phyloP scores from a whole-genome alignment of 1,140 invertebrate genomes.

The Apocrypta bakeri region DNA sequence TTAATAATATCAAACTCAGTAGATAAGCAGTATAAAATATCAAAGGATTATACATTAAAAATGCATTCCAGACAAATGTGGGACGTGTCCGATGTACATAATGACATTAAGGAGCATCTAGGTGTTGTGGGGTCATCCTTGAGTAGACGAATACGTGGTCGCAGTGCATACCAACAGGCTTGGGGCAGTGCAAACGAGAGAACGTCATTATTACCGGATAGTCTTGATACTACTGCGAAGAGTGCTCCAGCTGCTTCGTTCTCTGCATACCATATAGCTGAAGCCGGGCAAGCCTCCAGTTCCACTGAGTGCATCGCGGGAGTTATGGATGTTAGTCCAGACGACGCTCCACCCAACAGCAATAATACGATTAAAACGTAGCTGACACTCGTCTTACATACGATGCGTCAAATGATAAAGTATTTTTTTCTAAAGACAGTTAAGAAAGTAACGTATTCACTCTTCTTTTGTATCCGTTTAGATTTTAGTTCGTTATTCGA shows the following conservation, averaged over 20 bases:
- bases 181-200: slow-evolving; percentile 75
- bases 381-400: neutral
- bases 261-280: slow-evolving; percentile 60
- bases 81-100: slow-evolving; percentile 94
- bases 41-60: neutral
- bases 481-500: neutral
- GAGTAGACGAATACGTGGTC: slow-evolving; percentile 82
- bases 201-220: slow-evolving; percentile 67
- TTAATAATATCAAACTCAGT: slow-evolving; percentile 12
- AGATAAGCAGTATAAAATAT: slow-evolving; percentile 13
- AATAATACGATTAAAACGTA: slow-evolving; percentile 56
- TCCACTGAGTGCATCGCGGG: slow-evolving; percentile 55
- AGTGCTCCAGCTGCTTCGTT: slow-evolving; percentile 66
- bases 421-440: slow-evolving; percentile 19
- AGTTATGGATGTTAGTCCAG: slow-evolving; percentile 53
- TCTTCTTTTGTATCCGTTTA: neutral
- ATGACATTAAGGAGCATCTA: slow-evolving; percentile 93
- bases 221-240: slow-evolving; percentile 48
- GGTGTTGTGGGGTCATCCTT: slow-evolving; percentile 88
- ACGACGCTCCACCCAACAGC: slow-evolving; percentile 47
- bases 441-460: neutral
- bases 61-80: slow-evolving; percentile 79
- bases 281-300: slow-evolving; percentile 43
- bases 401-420: neutral
- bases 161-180: slow-evolving; percentile 81